phyloP scores from a whole-genome alignment of 2,113 vertebrate species.

The Cromileptes altivelis region DNA sequence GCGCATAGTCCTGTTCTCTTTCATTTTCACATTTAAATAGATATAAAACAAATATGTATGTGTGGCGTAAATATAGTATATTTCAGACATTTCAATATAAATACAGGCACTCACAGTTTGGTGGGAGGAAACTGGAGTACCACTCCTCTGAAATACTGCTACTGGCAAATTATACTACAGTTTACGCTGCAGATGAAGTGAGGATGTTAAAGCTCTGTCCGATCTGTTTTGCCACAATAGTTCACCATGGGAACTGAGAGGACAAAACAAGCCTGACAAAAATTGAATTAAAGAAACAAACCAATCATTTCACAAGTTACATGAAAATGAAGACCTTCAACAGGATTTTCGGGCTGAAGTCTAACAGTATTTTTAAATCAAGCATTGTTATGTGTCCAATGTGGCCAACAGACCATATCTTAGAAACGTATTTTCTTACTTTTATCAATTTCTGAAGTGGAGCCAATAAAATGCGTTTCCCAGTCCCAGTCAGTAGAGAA shows the following conservation, averaged over 20 bases:
- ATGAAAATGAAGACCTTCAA: neutral
- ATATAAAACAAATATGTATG: neutral
- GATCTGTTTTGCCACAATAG: neutral
- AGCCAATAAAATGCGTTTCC: neutral
- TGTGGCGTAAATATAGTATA: no score
- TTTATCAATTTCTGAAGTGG: neutral
- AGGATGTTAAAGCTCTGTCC: neutral
- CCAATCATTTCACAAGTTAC: neutral
- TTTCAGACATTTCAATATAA: neutral
- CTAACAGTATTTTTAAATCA: neutral
- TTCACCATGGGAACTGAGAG: neutral
- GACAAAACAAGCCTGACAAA: neutral
- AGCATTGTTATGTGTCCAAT: neutral
- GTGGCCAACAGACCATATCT: neutral
- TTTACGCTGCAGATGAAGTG: neutral
- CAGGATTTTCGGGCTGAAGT: neutral
- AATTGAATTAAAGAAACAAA: neutral
- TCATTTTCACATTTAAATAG: slow-evolving; percentile 16
- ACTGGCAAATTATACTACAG: neutral
- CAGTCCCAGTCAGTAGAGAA: neutral
- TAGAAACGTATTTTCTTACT: neutral
- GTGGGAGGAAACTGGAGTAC: neutral
- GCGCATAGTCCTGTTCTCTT: slow-evolving; percentile 18
- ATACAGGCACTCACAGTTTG: neutral
- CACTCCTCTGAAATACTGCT: neutral